These are phyloP conservation scores for Caenorhabditis sp. DNA, from an alignment of 2,888 invertebrate species.

Conservation along the genomic window DNA sequence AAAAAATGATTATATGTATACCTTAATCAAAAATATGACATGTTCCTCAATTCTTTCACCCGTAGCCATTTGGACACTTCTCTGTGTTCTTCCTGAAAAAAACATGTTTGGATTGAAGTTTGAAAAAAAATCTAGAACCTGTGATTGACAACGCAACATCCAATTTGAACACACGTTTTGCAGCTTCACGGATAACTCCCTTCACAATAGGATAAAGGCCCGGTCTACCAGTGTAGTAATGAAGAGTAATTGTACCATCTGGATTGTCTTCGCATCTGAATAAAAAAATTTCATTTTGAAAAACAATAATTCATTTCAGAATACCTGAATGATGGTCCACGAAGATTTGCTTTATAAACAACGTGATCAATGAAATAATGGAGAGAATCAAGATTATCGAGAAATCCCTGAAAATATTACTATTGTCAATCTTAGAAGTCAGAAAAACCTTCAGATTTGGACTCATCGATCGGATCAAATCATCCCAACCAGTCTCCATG, in stretches of 20 bases:
- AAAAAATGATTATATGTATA: slow-evolving; percentile 10
- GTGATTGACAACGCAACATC: slow-evolving; percentile 91
- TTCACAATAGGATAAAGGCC: slow-evolving; percentile 91
- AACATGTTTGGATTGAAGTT: not conserved
- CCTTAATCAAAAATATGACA: slow-evolving; percentile 62
- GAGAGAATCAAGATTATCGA: slow-evolving; percentile 94
- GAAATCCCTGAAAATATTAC: slow-evolving; percentile 81
- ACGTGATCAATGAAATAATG: slow-evolving; percentile 75
- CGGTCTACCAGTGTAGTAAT: slow-evolving; percentile 93
- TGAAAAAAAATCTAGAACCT: slow-evolving; percentile 72
- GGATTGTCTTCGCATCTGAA: slow-evolving; percentile 82
- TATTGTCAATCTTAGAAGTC: too few species aligned
- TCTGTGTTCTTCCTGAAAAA: slow-evolving; percentile 77
- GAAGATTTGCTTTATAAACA: slow-evolving; percentile 68
- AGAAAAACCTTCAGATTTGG: slow-evolving; percentile 62
- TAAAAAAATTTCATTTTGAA: slow-evolving; percentile 68
- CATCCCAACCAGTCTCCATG: slow-evolving; percentile 70
- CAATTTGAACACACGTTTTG: slow-evolving; percentile 88
- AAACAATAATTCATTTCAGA: too few species aligned
- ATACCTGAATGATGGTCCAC: slow-evolving; percentile 74
- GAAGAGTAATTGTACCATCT: slow-evolving; percentile 87
- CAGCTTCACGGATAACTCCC: slow-evolving; percentile 92
- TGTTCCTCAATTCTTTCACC: slow-evolving; percentile 64
- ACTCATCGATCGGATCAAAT: slow-evolving; percentile 66
- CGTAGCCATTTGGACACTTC: slow-evolving; percentile 71